These are phyloP conservation scores for Sarcophaga subvicina DNA, from an alignment of 2,888 invertebrate genomes.

Conservation along the genomic window DNA sequence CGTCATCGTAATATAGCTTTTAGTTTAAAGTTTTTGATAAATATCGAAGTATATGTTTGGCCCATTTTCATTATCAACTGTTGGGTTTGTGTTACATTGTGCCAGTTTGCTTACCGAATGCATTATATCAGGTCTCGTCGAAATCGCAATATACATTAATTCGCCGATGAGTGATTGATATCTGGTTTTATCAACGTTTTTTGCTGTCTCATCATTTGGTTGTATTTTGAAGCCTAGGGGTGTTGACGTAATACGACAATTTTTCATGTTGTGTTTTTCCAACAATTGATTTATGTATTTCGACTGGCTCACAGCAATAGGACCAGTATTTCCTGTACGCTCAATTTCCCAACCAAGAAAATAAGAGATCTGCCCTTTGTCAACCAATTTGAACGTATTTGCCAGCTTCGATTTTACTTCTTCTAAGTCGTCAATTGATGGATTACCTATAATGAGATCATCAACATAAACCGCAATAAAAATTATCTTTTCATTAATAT, in stretches of 20 bases:
- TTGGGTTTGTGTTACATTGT: slow-evolving; percentile 25
- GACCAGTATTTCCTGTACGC: neutral
- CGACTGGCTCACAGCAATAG: neutral
- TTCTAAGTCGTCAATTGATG: slow-evolving; percentile 26
- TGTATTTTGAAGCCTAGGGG: slow-evolving; percentile 31
- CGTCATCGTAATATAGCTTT: slow-evolving; percentile 56
- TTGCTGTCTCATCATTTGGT: slow-evolving; percentile 34
- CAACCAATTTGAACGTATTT: slow-evolving; percentile 36
- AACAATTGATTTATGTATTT: slow-evolving; percentile 8
- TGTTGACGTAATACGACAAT: slow-evolving; percentile 21
- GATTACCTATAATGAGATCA: slow-evolving; percentile 59
- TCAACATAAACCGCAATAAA: slow-evolving; percentile 67
- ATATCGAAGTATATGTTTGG: slow-evolving; percentile 58
- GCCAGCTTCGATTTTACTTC: slow-evolving; percentile 43
- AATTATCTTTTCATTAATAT: slow-evolving; percentile 18
- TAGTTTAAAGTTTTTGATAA: slow-evolving; percentile 50
- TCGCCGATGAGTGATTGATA: slow-evolving; percentile 36
- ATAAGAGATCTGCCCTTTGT: slow-evolving; percentile 33
- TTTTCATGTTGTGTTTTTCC: slow-evolving; percentile 6
- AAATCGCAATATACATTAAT: slow-evolving; percentile 40
- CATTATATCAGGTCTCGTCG: slow-evolving; percentile 40
- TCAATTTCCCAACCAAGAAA: slow-evolving; percentile 51
- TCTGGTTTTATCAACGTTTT: neutral
- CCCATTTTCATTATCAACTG: slow-evolving; percentile 34
- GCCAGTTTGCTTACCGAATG: slow-evolving; percentile 32